Base-by-base conservation (phyloP, 1,140 invertebrate genomes). In the Tetragonula clypearis region DNA sequence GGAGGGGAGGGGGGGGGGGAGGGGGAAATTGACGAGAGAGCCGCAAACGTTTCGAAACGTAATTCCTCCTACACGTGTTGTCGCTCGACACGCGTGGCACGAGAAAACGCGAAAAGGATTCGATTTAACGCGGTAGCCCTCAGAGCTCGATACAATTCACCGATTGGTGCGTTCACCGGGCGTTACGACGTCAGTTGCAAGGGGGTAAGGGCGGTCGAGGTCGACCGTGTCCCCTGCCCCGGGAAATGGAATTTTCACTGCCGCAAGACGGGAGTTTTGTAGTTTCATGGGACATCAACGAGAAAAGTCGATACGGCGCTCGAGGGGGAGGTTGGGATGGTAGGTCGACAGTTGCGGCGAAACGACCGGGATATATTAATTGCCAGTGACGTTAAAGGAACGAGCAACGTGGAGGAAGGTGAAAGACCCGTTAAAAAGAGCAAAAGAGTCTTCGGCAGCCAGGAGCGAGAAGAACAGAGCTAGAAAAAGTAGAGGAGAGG, bases 201-300 rank as follows among this genome's bases (percentile, higher is more conserved):
- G 74, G 76, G 41, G 75, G 56, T 35, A 26, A 56, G 26, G 77
- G 49, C 21, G 77, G 82, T 55, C 17, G 55, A 76, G 72, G 30
- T 79, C 55, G 69, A 73, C 78, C 78, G 19, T 79, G 74, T 90
- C 87, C 87, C 85, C 69, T 55, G 79, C 81, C 62, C 71, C 0
- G 81, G 85, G 69, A 90, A 89, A 90, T 90, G 79, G 88, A 89
- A 90, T 88, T 88, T 89, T 89, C 88, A 82, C 74, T 85, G 41
- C 79, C 60, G 30, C 66, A 19, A 17, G 65, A 26, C 68, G 58
- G 35, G 75, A 85, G 65, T 89, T 90, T 86, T 89, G 79, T 75
- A 89, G 85, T 87, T 89, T 90, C 82, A 89, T 85, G 85, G 78
- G 81, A 79, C 85, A 82, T 90, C 89, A 90, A 90, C 79, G 88